phyloP scores from a whole-genome alignment of 1,140 invertebrate genomes.

The Rhopalosiphum padi region DNA sequence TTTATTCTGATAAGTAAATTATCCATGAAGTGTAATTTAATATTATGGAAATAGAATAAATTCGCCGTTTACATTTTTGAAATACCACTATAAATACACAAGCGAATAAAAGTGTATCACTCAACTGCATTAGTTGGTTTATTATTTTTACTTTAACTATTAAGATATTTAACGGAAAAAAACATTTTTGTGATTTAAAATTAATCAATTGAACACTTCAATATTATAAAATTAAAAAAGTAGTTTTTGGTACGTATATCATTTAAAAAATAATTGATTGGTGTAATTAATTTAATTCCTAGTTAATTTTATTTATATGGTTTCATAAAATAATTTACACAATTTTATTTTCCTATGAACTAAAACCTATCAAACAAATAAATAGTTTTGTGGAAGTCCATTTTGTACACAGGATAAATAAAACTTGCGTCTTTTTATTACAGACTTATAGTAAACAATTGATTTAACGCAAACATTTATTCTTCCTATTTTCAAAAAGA shows the following conservation, averaged over 20 bases:
- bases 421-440: neutral
- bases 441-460: neutral
- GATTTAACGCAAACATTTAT: neutral
- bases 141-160: neutral
- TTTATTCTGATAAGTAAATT: neutral
- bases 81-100: conserved; percentile 28
- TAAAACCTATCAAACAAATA: neutral
- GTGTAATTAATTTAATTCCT: neutral
- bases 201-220: neutral
- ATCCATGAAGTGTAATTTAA: neutral
- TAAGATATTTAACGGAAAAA: neutral
- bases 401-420: neutral
- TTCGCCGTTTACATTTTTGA: neutral
- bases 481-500: neutral
- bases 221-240: neutral
- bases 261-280: neutral
- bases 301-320: neutral
- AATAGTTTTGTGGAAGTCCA: neutral
- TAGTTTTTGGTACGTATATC: neutral
- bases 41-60: neutral
- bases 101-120: neutral
- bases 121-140: neutral
- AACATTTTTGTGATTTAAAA: neutral
- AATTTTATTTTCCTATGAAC: neutral
- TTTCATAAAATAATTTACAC: neutral